A percentile compares a stretch with the other conserved stretches of the same genome.
Evolutionary conservation across 2,888 invertebrate species (phyloP).

Genomic region (Ernsta delagoae): DNA sequence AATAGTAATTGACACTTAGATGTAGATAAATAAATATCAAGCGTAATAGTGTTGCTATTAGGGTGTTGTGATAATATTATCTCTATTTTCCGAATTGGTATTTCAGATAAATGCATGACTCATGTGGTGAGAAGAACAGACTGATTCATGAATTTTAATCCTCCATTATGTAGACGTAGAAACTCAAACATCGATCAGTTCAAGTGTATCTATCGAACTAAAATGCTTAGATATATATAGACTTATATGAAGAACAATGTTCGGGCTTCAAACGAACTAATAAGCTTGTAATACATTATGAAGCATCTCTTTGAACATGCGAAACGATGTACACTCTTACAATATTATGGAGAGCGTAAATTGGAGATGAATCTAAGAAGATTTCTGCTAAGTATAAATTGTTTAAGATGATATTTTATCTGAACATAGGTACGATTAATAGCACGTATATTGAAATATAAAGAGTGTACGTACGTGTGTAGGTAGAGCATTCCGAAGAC

Average conservation of each 20-base stretch:
- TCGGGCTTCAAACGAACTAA: conserved; percentile 25
- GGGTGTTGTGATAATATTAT: too few relatives aligned
- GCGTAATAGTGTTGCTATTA: too few relatives aligned
- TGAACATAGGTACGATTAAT: too few relatives aligned
- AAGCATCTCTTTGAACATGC: conserved; percentile 7
- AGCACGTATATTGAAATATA: too few relatives aligned
- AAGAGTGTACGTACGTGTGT: too few relatives aligned
- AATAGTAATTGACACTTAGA: too few relatives aligned
- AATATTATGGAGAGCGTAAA: neutral
- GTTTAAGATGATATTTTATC: too few relatives aligned
- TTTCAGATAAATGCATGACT: conserved; percentile 8
- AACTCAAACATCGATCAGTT: conserved; percentile 25
- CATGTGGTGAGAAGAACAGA: conserved; percentile 15
- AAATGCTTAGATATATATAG: conserved; percentile 5
- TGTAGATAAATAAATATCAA: too few relatives aligned
- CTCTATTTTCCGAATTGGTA: neutral
- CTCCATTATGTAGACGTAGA: conserved; percentile 24
- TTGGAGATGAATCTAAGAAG: neutral
- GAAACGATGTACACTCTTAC: neutral
- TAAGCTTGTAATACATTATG: conserved; percentile 17
- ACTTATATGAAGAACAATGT: conserved; percentile 20
- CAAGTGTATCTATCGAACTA: conserved; percentile 23
- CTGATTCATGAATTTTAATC: conserved; percentile 23
- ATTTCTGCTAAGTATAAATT: neutral
- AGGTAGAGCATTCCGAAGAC: too few relatives aligned